Conservation (phyloP, 2,797 vertebrate species). For the Falco naumanni region DNA sequence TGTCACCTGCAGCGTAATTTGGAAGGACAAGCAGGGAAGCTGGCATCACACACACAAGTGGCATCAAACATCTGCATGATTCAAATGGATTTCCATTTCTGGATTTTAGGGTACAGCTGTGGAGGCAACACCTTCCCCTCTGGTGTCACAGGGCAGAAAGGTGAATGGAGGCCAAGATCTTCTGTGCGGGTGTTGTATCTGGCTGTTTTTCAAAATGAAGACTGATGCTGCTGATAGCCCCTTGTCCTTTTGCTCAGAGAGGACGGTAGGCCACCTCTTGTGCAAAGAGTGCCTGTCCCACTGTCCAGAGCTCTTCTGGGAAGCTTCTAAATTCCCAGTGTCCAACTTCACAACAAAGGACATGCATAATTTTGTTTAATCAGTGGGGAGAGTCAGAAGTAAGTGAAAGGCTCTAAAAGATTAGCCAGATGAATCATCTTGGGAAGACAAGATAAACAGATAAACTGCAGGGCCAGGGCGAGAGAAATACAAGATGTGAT, state of each 20-base stretch:
- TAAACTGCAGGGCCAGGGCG: neutral
- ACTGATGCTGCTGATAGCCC: neutral
- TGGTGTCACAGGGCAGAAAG: neutral
- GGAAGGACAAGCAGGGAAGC: neutral
- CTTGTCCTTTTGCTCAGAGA: slow-evolving; percentile 28
- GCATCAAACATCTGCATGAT: neutral
- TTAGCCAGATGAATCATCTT: neutral
- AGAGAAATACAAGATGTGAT: neutral
- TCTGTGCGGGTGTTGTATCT: neutral
- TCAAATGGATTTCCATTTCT: neutral
- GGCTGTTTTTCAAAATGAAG: slow-evolving; percentile 10
- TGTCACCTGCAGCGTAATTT: neutral
- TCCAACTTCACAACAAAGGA: neutral
- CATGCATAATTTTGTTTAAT: neutral
- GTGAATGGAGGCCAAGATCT: neutral
- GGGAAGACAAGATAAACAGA: neutral
- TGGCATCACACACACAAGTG: neutral
- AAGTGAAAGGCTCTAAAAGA: neutral
- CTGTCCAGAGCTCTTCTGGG: neutral
- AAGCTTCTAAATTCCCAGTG: neutral
- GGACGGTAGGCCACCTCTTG: neutral
- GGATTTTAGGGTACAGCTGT: neutral
- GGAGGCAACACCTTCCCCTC: neutral
- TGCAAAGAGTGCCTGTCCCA: neutral
- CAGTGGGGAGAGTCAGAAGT: neutral